Percentiles rank a stretch among this genome's conserved stretches.
Conservation (phyloP, 2,113 vertebrate species). For the Upupa epops region DNA sequence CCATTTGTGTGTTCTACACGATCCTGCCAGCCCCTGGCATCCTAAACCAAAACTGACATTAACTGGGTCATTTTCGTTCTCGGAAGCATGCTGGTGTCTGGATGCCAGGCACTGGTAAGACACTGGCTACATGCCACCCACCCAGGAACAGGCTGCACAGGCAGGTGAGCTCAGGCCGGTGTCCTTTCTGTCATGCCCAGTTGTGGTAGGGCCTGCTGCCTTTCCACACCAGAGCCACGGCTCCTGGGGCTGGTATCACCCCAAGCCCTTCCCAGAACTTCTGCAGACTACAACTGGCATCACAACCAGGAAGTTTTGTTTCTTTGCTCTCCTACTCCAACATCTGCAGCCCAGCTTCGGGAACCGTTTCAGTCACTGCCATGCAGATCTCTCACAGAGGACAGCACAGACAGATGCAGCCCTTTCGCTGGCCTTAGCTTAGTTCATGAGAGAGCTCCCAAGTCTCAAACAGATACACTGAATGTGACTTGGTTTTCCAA, state of each 20-base stretch:
- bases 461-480: not conserved
- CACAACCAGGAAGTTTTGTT: not conserved
- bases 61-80: not conserved
- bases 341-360: not conserved
- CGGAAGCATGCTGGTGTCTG: not conserved
- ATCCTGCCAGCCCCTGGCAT: not conserved
- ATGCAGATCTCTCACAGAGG: not conserved
- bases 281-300: not conserved
- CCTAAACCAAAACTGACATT: not conserved
- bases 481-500: not conserved
- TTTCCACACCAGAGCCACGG: not conserved
- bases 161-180: not conserved
- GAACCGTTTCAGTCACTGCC: not conserved
- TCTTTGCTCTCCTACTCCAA: not conserved
- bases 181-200: not conserved
- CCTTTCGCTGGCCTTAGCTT: not conserved
- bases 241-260: not conserved
- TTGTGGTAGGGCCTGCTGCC: not conserved
- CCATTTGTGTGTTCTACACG: not conserved
- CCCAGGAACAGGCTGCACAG: not conserved
- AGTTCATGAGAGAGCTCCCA: not conserved
- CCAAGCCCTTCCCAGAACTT: not conserved
- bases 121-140: not conserved
- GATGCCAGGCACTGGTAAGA: not conserved
- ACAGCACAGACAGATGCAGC: not conserved